Evolutionary conservation across 2,113 vertebrate genomes (phyloP), one percentile per base, ranked within the genome.

Genomic region (Himantopus leucocephalus): DNA sequence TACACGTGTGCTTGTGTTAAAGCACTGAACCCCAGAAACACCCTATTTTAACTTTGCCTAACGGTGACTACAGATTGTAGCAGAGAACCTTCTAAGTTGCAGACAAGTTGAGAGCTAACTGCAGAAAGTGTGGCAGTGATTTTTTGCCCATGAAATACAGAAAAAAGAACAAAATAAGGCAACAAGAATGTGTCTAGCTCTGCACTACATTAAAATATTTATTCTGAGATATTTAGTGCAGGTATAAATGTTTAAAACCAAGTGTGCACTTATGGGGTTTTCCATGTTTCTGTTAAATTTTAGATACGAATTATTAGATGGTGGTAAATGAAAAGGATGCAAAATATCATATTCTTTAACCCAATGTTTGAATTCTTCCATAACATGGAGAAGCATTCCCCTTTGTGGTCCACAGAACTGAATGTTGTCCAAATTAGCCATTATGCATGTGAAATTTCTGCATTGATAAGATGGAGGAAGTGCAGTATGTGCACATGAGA

Each of bases 381-480:
- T 22, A n/a, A 35, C 4, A 7, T 48, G 9, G 7, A 78, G 64
- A 74, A 55, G 4, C 20, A 7, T 14, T 48, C 13, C 11, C 10
- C 14, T 58, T 81, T 81, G 64, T 75, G 29, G 10, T 75, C 43
- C 19, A 5, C 7, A 62, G 43, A 70, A 66, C 6, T 53, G 14
- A 56, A 37, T 0, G 1, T 34, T 78, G 29, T 34, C 48, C 55
- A 39, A 26, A 70, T 63, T 34, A 85, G 59, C 39, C 43, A 12
- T 39, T 62, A 37, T 0, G 1, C 9, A 11, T 23, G 27, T 53
- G 60, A 91, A 71, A 67, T 23, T 5, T 37, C 24, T 0, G 0
- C 16, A 14, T 6, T 71, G 24, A 35, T 24, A 41, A 71, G 48
- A 17, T 15, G 3, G 47, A 53, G 27, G 12, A 85, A 88, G 24